Evolutionary conservation across 2,113 vertebrate species (phyloP).

Genomic region (Albula glossodonta): DNA sequence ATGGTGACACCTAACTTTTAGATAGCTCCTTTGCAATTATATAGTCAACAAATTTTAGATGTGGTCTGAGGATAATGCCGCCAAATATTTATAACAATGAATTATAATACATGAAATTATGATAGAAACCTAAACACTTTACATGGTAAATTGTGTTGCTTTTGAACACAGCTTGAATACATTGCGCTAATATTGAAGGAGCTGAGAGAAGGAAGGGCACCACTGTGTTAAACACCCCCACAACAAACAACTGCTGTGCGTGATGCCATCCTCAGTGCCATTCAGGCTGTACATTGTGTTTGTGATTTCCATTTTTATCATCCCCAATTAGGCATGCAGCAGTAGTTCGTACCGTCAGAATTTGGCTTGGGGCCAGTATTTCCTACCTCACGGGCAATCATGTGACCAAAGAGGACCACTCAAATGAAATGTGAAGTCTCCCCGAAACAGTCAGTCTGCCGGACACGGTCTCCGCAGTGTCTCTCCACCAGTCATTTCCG

Average conservation of each 20-base stretch:
- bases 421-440: neutral
- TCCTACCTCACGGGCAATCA: neutral
- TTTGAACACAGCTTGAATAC: neutral
- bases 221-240: neutral
- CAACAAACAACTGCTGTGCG: neutral
- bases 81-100: too few species aligned
- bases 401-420: neutral
- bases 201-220: neutral
- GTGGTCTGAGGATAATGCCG: too few species aligned
- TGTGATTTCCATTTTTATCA: constrained; percentile 10
- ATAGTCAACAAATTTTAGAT: too few species aligned
- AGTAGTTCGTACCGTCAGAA: neutral
- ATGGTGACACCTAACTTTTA: too few species aligned
- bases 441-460: neutral
- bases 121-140: too few species aligned
- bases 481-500: constrained; percentile 69
- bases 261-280: neutral
- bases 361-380: constrained; percentile 1
- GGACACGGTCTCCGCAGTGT: constrained; percentile 51
- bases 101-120: too few species aligned
- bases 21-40: too few species aligned
- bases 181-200: neutral
- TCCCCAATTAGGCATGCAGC: constrained; percentile 7
- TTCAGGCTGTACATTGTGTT: neutral
- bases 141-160: constrained; percentile 3